phyloP scores from a whole-genome alignment of 2,888 invertebrate genomes.

The Galerucella nymphaeae region DNA sequence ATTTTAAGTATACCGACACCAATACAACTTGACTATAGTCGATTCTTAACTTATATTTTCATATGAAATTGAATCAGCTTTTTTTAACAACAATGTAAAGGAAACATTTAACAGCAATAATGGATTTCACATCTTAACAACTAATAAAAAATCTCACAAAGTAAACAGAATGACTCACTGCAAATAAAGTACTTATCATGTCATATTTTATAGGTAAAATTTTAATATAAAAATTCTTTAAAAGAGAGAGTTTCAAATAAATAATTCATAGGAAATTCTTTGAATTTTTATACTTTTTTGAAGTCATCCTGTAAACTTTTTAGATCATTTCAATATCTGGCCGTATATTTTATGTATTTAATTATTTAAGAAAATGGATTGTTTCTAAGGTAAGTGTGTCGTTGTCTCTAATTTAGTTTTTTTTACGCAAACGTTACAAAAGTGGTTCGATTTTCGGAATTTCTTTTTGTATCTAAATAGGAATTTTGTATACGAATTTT shows the following conservation, averaged over 20 bases:
- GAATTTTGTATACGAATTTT: constrained; percentile 33
- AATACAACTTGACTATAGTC: too few relatives aligned
- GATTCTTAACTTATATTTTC: too few relatives aligned
- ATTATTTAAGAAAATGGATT: constrained; percentile 31
- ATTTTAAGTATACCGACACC: too few relatives aligned
- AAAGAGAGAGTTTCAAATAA: too few relatives aligned
- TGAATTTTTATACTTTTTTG: not conserved
- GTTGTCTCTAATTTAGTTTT: constrained; percentile 64
- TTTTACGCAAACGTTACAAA: constrained; percentile 54
- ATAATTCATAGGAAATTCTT: too few relatives aligned
- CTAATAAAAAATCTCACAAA: constrained; percentile 20
- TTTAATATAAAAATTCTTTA: too few relatives aligned
- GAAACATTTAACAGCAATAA: not conserved
- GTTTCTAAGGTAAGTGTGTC: constrained; percentile 61
- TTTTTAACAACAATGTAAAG: too few relatives aligned
- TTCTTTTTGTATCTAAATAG: constrained; percentile 50
- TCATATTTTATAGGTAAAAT: too few relatives aligned
- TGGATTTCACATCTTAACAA: constrained; percentile 20
- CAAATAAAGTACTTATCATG: not conserved
- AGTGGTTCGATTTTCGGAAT: constrained; percentile 58
- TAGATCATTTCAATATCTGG: constrained; percentile 34
- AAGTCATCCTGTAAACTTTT: constrained; percentile 10
- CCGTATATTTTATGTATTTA: constrained; percentile 38
- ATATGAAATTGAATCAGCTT: too few relatives aligned
- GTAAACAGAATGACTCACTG: not conserved